Conservation (phyloP, 2,113 vertebrate species). For the Zosterops japonicus region DNA sequence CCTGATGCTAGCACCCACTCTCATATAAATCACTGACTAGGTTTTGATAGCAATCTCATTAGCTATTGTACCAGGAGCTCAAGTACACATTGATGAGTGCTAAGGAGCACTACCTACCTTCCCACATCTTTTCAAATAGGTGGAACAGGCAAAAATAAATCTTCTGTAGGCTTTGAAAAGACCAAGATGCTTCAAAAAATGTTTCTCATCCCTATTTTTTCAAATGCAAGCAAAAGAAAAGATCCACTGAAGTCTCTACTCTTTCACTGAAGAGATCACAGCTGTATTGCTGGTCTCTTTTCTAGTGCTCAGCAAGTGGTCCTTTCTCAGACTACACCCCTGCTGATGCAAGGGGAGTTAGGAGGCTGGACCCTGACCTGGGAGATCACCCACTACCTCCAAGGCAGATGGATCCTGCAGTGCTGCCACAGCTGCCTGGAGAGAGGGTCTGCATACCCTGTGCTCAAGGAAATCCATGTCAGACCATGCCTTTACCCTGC, state of each 20-base stretch:
- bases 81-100: neutral
- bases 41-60: neutral
- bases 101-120: neutral
- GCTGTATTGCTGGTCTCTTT: neutral
- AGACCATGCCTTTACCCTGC: neutral
- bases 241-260: neutral
- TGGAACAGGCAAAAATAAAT: neutral
- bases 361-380: neutral
- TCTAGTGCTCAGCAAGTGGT: neutral
- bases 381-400: neutral
- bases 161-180: neutral
- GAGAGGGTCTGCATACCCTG: neutral
- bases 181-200: neutral
- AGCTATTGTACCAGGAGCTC: neutral
- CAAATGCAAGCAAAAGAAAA: neutral
- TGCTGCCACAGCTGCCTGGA: neutral
- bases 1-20: neutral
- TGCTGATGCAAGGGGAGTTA: neutral
- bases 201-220: neutral
- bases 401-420: accelerated
- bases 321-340: neutral
- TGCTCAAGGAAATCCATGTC: neutral
- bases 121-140: conserved; percentile 15
- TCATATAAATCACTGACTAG: neutral
- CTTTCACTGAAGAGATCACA: neutral